Percentiles rank a stretch among this genome's conserved stretches.
Conservation (phyloP, 2,888 invertebrate genomes). For the Dyspetes luteomarginatus region DNA sequence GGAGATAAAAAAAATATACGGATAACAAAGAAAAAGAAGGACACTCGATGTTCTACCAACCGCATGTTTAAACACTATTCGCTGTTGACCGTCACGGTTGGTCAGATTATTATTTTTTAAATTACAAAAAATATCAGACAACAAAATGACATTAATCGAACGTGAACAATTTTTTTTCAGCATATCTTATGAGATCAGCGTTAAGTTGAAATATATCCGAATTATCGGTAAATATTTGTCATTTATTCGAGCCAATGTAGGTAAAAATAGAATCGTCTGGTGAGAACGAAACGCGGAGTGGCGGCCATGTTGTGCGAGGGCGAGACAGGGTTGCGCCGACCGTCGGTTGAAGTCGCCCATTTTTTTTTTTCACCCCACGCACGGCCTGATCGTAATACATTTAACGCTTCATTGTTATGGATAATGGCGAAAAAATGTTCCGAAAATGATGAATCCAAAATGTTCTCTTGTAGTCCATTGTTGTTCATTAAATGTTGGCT, state of each 20-base stretch:
- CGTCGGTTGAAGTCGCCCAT: conserved; percentile 79
- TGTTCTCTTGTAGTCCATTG: not conserved
- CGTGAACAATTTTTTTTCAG: no score
- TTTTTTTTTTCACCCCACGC: conserved; percentile 74
- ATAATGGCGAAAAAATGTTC: not conserved
- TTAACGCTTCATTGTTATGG: conserved; percentile 13
- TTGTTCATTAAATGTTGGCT: not conserved
- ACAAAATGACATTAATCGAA: not conserved
- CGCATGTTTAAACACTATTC: conserved; percentile 29
- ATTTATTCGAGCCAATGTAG: not conserved
- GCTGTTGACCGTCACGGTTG: conserved; percentile 20
- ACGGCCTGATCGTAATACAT: conserved; percentile 8
- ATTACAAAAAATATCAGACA: conserved; percentile 1
- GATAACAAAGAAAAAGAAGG: conserved; percentile 43
- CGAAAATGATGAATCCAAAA: not conserved
- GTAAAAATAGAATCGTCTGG: conserved; percentile 10
- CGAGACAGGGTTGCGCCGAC: conserved; percentile 67
- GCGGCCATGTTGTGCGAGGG: conserved; percentile 62
- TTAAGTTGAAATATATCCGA: no score
- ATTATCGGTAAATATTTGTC: no score
- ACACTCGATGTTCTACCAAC: conserved; percentile 10
- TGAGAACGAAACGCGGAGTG: conserved; percentile 31
- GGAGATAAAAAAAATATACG: conserved; percentile 50
- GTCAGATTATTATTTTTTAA: not conserved
- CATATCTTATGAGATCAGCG: no score